Percentiles rank a stretch among this genome's conserved stretches.
phyloP scores from a whole-genome alignment of 2,888 invertebrate species.

The Dilophus febrilis region DNA sequence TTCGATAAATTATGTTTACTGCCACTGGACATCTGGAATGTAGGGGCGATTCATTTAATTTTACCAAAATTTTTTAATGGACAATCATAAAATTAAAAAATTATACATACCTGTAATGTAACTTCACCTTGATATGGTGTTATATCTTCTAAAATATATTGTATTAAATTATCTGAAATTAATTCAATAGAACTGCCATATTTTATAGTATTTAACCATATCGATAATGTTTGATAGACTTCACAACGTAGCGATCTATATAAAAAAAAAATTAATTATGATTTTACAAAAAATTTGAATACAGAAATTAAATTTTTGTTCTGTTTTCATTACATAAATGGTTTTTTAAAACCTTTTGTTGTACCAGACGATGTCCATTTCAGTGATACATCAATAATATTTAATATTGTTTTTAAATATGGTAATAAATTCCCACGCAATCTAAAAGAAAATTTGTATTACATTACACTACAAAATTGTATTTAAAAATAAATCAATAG shows the following conservation, averaged over 20 bases:
- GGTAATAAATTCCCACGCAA: slow-evolving; percentile 14
- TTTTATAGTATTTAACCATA: slow-evolving; percentile 17
- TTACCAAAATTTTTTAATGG: too few relatives aligned
- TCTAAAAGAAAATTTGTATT: slow-evolving; percentile 12
- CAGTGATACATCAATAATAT: slow-evolving; percentile 16
- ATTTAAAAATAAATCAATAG: not conserved
- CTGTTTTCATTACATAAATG: slow-evolving; percentile 18
- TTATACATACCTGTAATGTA: slow-evolving; percentile 16
- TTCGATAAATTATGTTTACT: slow-evolving; percentile 21
- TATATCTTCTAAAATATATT: slow-evolving; percentile 17
- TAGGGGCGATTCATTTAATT: too few relatives aligned
- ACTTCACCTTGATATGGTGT: slow-evolving; percentile 17
- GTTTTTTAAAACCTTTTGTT: slow-evolving; percentile 14
- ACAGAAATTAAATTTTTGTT: too few relatives aligned
- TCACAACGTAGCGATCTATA: slow-evolving; percentile 13
- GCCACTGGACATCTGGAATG: slow-evolving; percentile 12
- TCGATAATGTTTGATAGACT: slow-evolving; percentile 14
- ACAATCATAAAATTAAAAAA: too few relatives aligned
- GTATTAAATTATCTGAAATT: slow-evolving; percentile 14
- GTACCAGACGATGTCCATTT: slow-evolving; percentile 19
- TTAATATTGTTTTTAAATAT: slow-evolving; percentile 15
- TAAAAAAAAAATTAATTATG: too few relatives aligned
- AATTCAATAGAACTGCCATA: slow-evolving; percentile 17
- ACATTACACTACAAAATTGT: not conserved
- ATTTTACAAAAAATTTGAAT: too few relatives aligned